A percentile compares a stretch with the other conserved stretches of the same genome.
Evolutionary conservation across 2,113 vertebrate genomes (phyloP).

Genomic region (Grammomys surdaster): DNA sequence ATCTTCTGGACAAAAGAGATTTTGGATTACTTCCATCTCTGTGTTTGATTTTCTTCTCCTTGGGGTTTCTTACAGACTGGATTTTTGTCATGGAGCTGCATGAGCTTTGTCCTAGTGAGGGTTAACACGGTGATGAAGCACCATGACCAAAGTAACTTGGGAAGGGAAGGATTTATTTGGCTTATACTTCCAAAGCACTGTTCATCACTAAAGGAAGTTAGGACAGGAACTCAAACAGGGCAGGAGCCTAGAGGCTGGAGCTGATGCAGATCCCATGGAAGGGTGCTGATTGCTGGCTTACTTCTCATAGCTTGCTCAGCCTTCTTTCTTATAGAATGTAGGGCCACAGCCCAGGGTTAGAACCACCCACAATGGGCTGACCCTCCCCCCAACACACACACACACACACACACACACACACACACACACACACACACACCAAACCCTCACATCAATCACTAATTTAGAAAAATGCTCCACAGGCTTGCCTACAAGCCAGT

Average conservation of each 20-base stretch:
- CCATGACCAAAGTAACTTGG: neutral
- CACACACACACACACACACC: no score
- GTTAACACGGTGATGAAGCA: neutral
- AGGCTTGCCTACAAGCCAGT: neutral
- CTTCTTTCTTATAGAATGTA: neutral
- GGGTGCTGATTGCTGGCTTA: neutral
- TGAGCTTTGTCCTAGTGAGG: neutral
- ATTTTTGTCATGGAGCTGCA: no score
- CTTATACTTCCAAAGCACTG: neutral
- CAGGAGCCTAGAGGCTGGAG: neutral
- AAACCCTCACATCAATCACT: neutral
- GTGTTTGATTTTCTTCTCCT: neutral
- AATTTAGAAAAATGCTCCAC: neutral
- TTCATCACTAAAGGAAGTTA: neutral
- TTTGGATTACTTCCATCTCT: neutral
- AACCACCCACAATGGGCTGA: neutral
- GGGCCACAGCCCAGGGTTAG: neutral
- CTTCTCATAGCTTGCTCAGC: neutral
- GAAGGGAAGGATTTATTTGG: neutral
- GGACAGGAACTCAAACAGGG: neutral
- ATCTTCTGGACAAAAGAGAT: neutral
- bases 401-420: no score
- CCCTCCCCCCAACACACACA: no score
- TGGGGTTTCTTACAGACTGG: neutral
- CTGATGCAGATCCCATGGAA: neutral